These are phyloP conservation scores for Halcyon chelicuti DNA, from an alignment of 2,797 vertebrate genomes.

Conservation along the genomic window DNA sequence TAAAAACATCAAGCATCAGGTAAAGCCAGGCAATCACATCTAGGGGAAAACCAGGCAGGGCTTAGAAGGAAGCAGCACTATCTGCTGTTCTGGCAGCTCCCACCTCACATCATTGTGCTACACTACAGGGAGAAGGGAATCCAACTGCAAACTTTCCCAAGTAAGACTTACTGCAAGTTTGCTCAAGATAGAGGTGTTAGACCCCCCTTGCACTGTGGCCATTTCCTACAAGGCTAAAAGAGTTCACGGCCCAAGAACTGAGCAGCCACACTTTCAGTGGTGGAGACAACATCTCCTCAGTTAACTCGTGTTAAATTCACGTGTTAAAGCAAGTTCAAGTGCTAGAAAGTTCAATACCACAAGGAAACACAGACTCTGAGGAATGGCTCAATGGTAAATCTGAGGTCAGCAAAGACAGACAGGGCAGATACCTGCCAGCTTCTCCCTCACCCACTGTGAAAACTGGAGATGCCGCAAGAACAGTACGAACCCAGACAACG, in stretches of 20 bases:
- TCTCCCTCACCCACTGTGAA: background rate
- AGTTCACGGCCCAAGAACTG: background rate
- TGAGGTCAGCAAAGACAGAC: background rate
- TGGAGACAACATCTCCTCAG: background rate
- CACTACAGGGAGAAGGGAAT: background rate
- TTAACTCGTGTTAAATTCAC: background rate
- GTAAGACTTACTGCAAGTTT: background rate
- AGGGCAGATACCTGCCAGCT: background rate
- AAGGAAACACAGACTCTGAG: background rate
- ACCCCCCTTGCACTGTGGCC: background rate
- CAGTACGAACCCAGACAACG: background rate
- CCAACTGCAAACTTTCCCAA: background rate
- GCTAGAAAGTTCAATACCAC: background rate
- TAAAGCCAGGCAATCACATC: background rate
- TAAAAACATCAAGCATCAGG: background rate
- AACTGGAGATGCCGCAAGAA: background rate
- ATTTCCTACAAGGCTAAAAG: background rate
- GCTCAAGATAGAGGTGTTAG: background rate
- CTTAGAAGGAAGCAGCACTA: background rate
- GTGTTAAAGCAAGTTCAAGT: background rate
- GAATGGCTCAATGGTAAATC: background rate
- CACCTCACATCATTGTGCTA: background rate
- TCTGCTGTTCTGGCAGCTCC: background rate
- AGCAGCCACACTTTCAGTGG: background rate
- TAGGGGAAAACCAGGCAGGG: slow-evolving; percentile 7